Evolutionary conservation across 2,113 vertebrate genomes (phyloP).

Genomic region (Coregonus clupeaformis): DNA sequence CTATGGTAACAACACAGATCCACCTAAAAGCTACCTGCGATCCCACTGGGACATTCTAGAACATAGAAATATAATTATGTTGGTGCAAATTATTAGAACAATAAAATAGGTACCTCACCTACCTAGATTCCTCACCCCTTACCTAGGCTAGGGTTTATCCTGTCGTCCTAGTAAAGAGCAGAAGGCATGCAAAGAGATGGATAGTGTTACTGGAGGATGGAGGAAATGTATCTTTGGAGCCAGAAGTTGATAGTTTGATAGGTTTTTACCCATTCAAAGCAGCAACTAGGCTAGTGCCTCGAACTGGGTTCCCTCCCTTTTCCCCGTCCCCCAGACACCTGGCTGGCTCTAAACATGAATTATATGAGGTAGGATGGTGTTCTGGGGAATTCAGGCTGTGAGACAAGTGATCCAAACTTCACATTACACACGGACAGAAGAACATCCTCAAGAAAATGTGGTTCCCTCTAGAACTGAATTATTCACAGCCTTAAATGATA

Average conservation of each 20-base stretch:
- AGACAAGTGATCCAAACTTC: no score
- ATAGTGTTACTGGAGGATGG: not conserved
- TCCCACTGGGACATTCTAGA: not conserved
- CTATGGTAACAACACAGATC: no score
- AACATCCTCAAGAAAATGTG: no score
- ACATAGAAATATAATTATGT: not conserved
- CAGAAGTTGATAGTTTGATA: not conserved
- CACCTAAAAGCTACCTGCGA: slow-evolving; percentile 43
- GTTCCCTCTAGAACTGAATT: no score
- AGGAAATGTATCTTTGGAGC: not conserved
- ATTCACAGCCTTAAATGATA: no score
- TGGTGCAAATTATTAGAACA: rapidly evolving
- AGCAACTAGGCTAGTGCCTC: no score
- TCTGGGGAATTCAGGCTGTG: no score
- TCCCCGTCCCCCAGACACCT: no score
- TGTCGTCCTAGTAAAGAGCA: not conserved
- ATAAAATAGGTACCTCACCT: not conserved
- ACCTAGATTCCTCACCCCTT: not conserved
- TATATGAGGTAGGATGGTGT: no score
- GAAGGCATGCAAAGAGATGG: not conserved
- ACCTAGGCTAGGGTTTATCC: not conserved
- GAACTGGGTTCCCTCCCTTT: not conserved
- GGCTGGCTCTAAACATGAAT: no score
- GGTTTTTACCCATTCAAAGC: not conserved
- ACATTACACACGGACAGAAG: no score